These are phyloP conservation scores for Lanistes nyassanus DNA, from an alignment of 1,140 invertebrate genomes.

Conservation along the genomic window DNA sequence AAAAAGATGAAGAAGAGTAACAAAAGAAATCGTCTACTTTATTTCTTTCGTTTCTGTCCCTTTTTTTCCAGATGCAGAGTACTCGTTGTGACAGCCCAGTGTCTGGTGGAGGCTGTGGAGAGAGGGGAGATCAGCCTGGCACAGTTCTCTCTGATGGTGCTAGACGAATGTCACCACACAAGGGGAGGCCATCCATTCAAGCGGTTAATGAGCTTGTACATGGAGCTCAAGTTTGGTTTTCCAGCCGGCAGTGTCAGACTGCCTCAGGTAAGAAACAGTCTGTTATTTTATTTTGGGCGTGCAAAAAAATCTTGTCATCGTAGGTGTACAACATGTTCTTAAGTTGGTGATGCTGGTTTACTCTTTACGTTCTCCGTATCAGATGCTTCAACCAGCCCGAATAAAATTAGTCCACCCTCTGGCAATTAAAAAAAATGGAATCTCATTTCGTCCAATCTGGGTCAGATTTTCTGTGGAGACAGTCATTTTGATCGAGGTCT, in stretches of 20 bases:
- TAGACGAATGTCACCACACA: conserved; percentile 67
- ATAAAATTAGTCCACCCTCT: too few species aligned
- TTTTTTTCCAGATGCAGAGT: conserved; percentile 41
- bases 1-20: too few species aligned
- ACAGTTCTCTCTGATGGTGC: conserved; percentile 57
- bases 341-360: too few species aligned
- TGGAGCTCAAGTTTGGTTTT: conserved; percentile 45
- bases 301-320: too few species aligned
- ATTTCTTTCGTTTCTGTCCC: not conserved
- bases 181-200: conserved; percentile 61
- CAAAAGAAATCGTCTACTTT: too few species aligned
- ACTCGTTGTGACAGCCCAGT: conserved; percentile 63
- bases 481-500: too few species aligned
- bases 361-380: too few species aligned
- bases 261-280: conserved; percentile 23
- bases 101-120: conserved; percentile 59
- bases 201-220: conserved; percentile 55
- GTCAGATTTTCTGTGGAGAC: too few species aligned
- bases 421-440: too few species aligned
- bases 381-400: too few species aligned
- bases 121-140: conserved; percentile 36
- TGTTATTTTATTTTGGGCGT: not conserved
- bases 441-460: too few species aligned
- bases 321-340: too few species aligned
- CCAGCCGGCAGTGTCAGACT: conserved; percentile 1